Evolutionary conservation across 2,113 vertebrate genomes (phyloP).

Genomic region (Channa maculata): DNA sequence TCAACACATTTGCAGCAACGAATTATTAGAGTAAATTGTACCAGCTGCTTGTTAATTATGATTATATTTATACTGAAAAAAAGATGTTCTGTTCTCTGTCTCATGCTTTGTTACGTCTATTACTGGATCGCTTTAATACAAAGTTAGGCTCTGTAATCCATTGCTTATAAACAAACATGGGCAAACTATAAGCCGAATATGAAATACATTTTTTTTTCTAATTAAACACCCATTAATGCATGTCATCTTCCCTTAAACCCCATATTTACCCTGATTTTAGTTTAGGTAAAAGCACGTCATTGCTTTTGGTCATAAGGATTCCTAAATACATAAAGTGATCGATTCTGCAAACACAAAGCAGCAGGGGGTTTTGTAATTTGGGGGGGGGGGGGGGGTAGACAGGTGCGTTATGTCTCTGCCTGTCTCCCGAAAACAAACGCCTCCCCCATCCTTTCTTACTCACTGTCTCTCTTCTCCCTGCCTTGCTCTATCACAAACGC

Average conservation of each 20-base stretch:
- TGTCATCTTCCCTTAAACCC: too few species aligned
- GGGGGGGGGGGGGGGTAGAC: constrained; percentile 17
- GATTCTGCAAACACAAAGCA: constrained; percentile 37
- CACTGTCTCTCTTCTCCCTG: neutral
- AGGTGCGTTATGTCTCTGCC: constrained; percentile 58
- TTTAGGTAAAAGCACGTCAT: too few species aligned
- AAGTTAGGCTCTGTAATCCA: neutral
- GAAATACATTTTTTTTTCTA: too few species aligned
- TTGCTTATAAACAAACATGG: neutral
- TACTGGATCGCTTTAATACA: constrained; percentile 13
- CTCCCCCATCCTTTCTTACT: constrained; percentile 4
- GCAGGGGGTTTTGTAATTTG: neutral
- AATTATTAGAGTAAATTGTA: constrained; percentile 43
- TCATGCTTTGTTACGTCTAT: neutral
- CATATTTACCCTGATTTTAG: too few species aligned
- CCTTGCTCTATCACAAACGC: neutral
- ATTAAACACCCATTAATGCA: too few species aligned
- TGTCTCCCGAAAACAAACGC: constrained; percentile 50
- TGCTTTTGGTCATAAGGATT: neutral
- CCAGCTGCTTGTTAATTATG: constrained; percentile 43
- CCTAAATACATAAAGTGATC: constrained; percentile 21
- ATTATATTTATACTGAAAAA: constrained; percentile 37
- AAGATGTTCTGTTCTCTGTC: constrained; percentile 10
- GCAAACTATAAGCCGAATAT: neutral
- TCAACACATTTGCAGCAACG: constrained; percentile 58